Base-by-base conservation (phyloP, 1,140 invertebrate genomes). In the Zaprionus camerounensis region DNA sequence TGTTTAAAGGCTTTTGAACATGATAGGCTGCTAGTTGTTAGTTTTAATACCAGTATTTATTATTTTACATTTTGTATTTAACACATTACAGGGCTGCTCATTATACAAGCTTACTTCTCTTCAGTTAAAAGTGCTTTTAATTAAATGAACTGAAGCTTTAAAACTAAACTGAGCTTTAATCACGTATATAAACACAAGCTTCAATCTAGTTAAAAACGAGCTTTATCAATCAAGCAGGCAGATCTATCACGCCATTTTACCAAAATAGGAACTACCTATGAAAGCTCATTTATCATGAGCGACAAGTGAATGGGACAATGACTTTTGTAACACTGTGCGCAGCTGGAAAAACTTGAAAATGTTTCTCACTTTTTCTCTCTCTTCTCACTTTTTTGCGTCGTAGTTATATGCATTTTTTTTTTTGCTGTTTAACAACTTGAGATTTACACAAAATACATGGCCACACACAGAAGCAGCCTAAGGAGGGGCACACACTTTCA, bases 371-470 rank as follows among this genome's bases (percentile, higher is more conserved):
- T 20, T 31, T 15, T 31, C 28, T 34, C 24, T 11, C 46, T 22
- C 12, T 24, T 49, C 66, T 71, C 46, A 49, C 13, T 51, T 49
- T 70, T 75, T 58, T 53, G 78, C 62, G 17, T 44, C 58, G 41
- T 76, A 80, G 62, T 75, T 73, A 46, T 66, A 41, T 59, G 34
- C 51, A 38, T 41, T 62, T 58, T 58, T 58, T 72, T 17, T 66
- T 78, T 36, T 73, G 62, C 41, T 65, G 11, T 51, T 65, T 5
- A 71, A 78, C 70, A 83, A 77, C 81, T 80, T 81, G 74, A 76
- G 78, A 83, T 78, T 83, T 83, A 55, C 41, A 71, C 58, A 53
- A 61, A 53, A 57, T 64, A 74, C 49, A 78, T 51, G 49, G 26
- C 5, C 51, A 38, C 38, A 64, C 26, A 55, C 53, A 59, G 28